Evolutionary conservation across 2,113 vertebrate species (phyloP).

Genomic region (Dolichotis patagonum): DNA sequence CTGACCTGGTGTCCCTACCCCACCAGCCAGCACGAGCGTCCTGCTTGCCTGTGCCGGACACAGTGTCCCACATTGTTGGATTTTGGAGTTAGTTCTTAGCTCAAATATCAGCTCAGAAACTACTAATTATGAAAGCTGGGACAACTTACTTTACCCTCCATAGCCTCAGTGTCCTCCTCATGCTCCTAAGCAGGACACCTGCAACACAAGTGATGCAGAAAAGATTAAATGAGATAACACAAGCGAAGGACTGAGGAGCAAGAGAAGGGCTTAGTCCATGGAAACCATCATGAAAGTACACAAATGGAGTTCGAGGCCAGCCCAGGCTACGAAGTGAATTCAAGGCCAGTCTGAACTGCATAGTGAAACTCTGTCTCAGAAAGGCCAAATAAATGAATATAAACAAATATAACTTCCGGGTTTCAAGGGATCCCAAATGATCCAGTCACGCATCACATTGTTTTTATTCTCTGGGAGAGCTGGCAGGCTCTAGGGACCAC

Average conservation of each 20-base stretch:
- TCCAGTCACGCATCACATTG: neutral
- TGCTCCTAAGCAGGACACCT: neutral
- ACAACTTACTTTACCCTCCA: neutral
- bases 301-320: no score
- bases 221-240: neutral
- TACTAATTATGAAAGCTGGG: neutral
- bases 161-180: neutral
- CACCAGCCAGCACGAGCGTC: neutral
- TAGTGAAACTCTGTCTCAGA: no score
- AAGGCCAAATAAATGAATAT: no score
- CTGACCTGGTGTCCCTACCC: neutral
- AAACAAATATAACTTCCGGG: neutral
- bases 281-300: neutral
- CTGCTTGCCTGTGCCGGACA: neutral
- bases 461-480: neutral
- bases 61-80: neutral
- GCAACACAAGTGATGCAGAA: neutral
- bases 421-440: neutral
- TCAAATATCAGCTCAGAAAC: neutral
- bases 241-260: neutral
- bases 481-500: neutral
- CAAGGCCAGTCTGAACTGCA: no score
- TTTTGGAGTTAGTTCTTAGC: no score
- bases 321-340: no score
- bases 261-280: neutral